Conservation (phyloP, 2,113 vertebrate species). For the Recurvirostra avosetta region DNA sequence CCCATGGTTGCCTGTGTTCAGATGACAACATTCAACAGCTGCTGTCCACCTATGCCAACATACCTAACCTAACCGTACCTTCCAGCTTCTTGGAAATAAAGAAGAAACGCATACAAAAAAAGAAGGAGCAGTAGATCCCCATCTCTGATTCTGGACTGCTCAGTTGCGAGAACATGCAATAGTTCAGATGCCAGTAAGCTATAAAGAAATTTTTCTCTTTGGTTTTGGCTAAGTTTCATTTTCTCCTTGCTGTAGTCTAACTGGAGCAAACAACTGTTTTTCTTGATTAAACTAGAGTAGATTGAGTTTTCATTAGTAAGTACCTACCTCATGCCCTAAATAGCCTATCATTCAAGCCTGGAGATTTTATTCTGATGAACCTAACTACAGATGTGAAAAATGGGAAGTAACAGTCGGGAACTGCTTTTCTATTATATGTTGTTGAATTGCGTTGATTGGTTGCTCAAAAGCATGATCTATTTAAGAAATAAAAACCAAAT, state of each 20-base stretch:
- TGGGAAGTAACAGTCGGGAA: neutral
- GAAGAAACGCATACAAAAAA: neutral
- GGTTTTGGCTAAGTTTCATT: neutral
- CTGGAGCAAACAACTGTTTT: neutral
- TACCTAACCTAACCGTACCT: neutral
- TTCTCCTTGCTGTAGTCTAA: neutral
- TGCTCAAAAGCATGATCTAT: constrained; percentile 15
- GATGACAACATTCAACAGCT: neutral
- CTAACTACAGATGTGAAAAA: neutral
- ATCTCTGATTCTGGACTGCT: neutral
- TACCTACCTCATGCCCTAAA: neutral
- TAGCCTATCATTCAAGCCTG: neutral
- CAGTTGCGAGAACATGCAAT: neutral
- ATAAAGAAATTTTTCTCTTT: neutral
- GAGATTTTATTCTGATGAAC: neutral
- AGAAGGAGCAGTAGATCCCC: neutral
- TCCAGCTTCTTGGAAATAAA: neutral
- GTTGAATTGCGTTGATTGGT: constrained; percentile 45
- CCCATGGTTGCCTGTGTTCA: neutral
- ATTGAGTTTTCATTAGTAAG: neutral
- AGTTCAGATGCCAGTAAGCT: neutral
- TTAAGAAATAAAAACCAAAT: constrained; percentile 8
- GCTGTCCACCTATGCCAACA: neutral
- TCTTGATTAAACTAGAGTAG: neutral
- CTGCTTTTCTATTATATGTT: neutral